Percentiles rank a stretch among this genome's conserved stretches.
Conservation (phyloP, 2,888 invertebrate species). For the Actias luna region DNA sequence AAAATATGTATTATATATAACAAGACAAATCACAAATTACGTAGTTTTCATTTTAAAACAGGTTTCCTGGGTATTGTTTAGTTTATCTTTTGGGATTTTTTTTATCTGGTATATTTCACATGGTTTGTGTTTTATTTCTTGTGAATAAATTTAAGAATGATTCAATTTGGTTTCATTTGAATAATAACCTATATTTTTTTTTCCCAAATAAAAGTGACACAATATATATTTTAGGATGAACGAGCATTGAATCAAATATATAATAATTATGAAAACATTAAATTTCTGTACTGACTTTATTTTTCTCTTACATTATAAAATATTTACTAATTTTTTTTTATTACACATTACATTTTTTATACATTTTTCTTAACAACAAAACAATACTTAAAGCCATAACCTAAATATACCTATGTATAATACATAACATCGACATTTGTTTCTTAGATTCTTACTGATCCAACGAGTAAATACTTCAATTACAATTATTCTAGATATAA, state of each 20-base stretch:
- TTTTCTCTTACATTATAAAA: no score
- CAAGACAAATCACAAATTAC: neutral
- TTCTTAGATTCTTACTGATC: neutral
- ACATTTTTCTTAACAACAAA: no score
- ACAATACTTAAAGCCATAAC: no score
- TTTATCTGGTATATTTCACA: slow-evolving; percentile 26
- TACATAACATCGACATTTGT: no score
- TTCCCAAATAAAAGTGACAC: neutral
- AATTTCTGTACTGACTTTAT: no score
- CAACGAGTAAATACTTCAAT: no score
- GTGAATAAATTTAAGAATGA: slow-evolving; percentile 35
- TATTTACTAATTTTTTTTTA: no score
- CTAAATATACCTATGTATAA: no score
- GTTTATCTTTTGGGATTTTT: slow-evolving; percentile 7
- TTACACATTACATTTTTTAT: no score
- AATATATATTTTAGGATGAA: neutral
- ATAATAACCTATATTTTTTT: neutral
- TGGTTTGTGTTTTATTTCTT: slow-evolving; percentile 32
- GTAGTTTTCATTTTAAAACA: neutral
- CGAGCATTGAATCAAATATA: no score
- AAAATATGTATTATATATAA: neutral
- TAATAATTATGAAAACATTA: no score
- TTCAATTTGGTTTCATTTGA: slow-evolving; percentile 10
- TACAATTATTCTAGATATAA: no score
- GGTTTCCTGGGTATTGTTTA: neutral